Evolutionary conservation across 2,888 invertebrate species (phyloP).

Genomic region (Pollenia labialis): DNA sequence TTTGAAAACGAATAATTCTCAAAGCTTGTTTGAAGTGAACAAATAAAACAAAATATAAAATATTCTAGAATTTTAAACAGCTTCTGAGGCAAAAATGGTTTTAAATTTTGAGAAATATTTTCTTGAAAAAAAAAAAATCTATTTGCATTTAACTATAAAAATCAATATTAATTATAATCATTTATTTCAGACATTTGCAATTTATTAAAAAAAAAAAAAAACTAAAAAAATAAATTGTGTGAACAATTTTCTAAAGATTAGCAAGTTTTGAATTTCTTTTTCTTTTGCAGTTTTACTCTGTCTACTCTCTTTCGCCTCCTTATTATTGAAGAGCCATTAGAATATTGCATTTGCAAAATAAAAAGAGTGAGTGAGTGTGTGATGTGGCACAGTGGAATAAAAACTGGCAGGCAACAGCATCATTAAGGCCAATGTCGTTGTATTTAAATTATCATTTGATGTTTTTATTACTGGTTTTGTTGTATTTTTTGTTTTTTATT

Average conservation of each 20-base stretch:
- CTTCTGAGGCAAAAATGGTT: neutral
- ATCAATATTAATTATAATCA: slow-evolving; percentile 67
- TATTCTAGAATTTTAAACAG: neutral
- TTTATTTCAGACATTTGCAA: slow-evolving; percentile 64
- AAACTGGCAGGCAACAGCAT: slow-evolving; percentile 67
- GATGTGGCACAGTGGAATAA: slow-evolving; percentile 60
- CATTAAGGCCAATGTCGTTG: slow-evolving; percentile 74
- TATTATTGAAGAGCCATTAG: slow-evolving; percentile 15
- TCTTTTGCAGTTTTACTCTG: neutral
- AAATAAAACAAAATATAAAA: no score
- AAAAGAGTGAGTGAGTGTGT: slow-evolving; percentile 47
- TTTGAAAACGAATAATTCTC: no score
- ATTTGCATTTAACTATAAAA: slow-evolving; percentile 49
- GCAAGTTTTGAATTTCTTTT: neutral
- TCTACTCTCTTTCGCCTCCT: slow-evolving; percentile 7
- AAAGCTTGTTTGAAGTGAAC: no score
- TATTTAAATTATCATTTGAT: slow-evolving; percentile 71
- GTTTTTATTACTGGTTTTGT: slow-evolving; percentile 48
- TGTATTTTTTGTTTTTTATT: slow-evolving; percentile 46
- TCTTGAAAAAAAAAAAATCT: neutral
- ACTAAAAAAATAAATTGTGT: neutral
- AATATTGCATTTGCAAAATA: slow-evolving; percentile 14
- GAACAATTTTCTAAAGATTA: slow-evolving; percentile 17
- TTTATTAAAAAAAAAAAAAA: slow-evolving; percentile 31
- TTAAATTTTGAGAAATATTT: neutral